These are phyloP conservation scores for Rhynchopsitta pachyrhyncha DNA, from an alignment of 2,113 vertebrate genomes.

Conservation along the genomic window DNA sequence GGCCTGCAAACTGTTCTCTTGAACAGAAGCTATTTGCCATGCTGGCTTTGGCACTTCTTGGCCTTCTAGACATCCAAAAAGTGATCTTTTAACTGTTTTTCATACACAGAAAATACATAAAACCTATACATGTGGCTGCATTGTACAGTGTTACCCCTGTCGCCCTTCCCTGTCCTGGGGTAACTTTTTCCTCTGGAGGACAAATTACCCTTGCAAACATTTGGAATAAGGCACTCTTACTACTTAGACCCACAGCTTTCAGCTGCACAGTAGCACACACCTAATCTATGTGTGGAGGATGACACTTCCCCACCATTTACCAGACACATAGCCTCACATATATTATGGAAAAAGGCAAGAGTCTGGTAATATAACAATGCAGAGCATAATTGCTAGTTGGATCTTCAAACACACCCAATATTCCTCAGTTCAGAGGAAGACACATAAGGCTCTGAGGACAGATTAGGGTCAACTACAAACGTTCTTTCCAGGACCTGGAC, in stretches of 20 bases:
- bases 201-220: not conserved
- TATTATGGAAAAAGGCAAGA: not conserved
- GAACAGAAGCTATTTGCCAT: not conserved
- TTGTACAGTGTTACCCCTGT: not conserved
- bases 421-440: not conserved
- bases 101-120: not conserved
- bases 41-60: not conserved
- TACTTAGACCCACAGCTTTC: not conserved
- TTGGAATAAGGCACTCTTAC: not conserved
- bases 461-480: constrained; percentile 40
- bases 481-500: constrained; percentile 51
- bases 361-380: not conserved
- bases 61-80: not conserved
- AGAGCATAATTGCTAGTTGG: not conserved
- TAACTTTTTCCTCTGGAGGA: not conserved
- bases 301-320: constrained; percentile 1
- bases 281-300: not conserved
- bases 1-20: not conserved
- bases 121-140: not conserved
- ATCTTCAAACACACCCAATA: constrained; percentile 19
- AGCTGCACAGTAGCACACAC: constrained; percentile 4
- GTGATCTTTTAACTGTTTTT: not conserved
- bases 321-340: not conserved
- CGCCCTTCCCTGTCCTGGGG: not conserved
- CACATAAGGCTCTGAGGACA: constrained; percentile 17